Evolutionary conservation across 2,797 vertebrate species (phyloP).

Genomic region (Phataginus tetradactyla): DNA sequence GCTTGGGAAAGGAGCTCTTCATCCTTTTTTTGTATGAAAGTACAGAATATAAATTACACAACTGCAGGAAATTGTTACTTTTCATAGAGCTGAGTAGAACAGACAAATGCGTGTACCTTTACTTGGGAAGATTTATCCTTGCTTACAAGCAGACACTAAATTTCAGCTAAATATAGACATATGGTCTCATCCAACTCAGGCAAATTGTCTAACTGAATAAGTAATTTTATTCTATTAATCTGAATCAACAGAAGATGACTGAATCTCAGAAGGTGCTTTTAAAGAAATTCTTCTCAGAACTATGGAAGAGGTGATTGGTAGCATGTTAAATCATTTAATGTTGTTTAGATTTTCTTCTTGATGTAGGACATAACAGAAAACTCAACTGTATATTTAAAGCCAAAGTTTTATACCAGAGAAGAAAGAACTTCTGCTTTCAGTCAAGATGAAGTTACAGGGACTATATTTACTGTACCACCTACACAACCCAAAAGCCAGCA

Average conservation of each 20-base stretch:
- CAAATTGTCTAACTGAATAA: slow-evolving; percentile 37
- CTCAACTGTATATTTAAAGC: neutral
- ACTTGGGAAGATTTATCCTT: slow-evolving; percentile 25
- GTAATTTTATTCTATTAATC: slow-evolving; percentile 54
- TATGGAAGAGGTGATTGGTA: neutral
- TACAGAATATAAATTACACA: slow-evolving; percentile 28
- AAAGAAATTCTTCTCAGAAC: slow-evolving; percentile 3
- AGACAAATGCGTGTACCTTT: slow-evolving; percentile 31
- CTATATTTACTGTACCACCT: neutral
- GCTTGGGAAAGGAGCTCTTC: neutral
- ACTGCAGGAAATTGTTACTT: neutral
- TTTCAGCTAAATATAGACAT: slow-evolving; percentile 41
- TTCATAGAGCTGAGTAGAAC: neutral
- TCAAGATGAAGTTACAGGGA: neutral
- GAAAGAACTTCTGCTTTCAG: neutral
- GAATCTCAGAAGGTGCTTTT: neutral
- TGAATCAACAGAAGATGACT: slow-evolving; percentile 29
- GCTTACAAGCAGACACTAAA: slow-evolving; percentile 13
- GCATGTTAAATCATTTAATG: neutral
- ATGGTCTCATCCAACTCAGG: neutral
- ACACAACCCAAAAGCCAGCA: neutral
- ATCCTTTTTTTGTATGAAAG: neutral
- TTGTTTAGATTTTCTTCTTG: slow-evolving; percentile 16
- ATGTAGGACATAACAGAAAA: neutral
- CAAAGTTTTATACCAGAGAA: slow-evolving; percentile 21